Evolutionary conservation across 1,140 invertebrate genomes (phyloP), one percentile per base, ranked within the genome.

Genomic region (Nymphalis io): DNA sequence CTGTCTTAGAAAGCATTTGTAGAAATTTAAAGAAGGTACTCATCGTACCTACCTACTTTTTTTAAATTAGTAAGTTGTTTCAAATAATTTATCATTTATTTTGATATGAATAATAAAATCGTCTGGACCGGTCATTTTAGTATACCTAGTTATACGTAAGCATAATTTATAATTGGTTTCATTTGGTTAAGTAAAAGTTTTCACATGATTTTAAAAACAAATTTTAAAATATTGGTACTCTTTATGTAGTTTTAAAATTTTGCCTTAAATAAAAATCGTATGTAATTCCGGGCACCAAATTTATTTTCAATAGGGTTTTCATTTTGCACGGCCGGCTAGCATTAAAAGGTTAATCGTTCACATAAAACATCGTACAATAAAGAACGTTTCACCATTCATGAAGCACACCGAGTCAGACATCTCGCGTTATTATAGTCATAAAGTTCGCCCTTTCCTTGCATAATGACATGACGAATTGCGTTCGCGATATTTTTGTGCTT

Each of bases 321-420:
- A 85, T 87, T 83, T 82, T 74, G 74, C 77, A 74, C 74, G 87
- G 78, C 71, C 80, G 73, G 81, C 78, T 81, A 81, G 82, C 80
- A 88, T 89, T 90, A 90, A 91, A 91, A 90, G 89, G 89, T 91
- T 91, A 91, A 91, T 91, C 88, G 88, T 91, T 88, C 82, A 78
- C 87, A 91, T 91, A 91, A 91, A 91, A 86, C 84, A 88, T 76
- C 79, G 79, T 76, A 89, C 88, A 90, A 91, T 91, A 89, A 89
- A 89, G 87, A 85, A 84, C 82, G 75, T 81, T 89, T 82, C 79
- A 78, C 84, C 78, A 88, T 90, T 89, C 86, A 86, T 74, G 78
- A 82, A 80, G 79, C 80, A 76, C 78, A 81, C 80, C 75, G 79
- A 89, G 82, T 88, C 89, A 89, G 86, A 87, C 87, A 89, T 90